Percentiles rank a stretch among this genome's conserved stretches.
Evolutionary conservation across 2,888 invertebrate species (phyloP).

Genomic region (Iselma pallidipennis): DNA sequence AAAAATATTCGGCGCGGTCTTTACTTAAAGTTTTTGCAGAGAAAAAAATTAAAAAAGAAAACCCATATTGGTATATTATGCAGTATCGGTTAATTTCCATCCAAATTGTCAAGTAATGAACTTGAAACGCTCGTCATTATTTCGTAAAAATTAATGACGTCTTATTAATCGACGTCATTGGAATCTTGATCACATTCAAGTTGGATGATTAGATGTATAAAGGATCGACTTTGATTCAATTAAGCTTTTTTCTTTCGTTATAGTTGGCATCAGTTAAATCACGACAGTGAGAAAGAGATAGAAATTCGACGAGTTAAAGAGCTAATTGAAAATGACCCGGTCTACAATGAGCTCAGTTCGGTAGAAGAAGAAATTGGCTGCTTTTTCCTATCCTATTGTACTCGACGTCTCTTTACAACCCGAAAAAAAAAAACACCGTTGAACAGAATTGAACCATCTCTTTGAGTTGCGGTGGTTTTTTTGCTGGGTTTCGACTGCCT

Average conservation of each 20-base stretch:
- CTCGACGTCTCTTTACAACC: background rate
- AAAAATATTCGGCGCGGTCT: too few species aligned
- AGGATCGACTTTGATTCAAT: background rate
- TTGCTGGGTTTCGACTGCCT: background rate
- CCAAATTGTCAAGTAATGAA: background rate
- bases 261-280: background rate
- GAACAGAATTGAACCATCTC: background rate
- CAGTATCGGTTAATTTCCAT: too few species aligned
- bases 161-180: too few species aligned
- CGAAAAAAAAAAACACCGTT: background rate
- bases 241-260: background rate
- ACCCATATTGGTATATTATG: too few species aligned
- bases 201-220: background rate
- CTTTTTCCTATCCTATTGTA: background rate
- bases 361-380: background rate
- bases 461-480: too few species aligned
- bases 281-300: background rate
- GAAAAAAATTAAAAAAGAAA: too few species aligned
- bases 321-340: constrained; percentile 8
- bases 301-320: constrained; percentile 6
- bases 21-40: too few species aligned
- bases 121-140: background rate
- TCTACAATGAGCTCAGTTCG: background rate
- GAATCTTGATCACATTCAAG: background rate
- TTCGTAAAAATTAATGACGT: background rate